Conservation (phyloP, 1,140 invertebrate genomes). For the Macrobrachium nipponense region DNA sequence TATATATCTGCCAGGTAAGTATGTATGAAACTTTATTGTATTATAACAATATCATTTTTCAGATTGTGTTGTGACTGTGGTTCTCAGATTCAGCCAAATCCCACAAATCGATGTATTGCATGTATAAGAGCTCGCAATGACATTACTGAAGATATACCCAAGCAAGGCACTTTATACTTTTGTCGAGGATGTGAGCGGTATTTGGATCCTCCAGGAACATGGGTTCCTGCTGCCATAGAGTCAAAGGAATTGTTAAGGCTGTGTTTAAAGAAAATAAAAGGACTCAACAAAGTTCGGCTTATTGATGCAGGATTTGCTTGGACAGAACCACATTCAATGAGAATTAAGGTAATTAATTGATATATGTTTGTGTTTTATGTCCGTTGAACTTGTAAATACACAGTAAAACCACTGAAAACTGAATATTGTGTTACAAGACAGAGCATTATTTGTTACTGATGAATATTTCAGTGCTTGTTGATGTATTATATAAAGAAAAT, state of each 20-base stretch:
- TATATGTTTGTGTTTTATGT: not conserved
- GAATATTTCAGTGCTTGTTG: no score
- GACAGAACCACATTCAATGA: conserved; percentile 99
- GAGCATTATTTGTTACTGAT: no score
- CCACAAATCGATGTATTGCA: conserved; percentile 96
- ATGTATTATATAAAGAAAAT: no score
- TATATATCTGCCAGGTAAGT: no score
- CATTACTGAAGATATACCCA: conserved; percentile 96
- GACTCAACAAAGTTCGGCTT: conserved; percentile 88
- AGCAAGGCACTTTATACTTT: conserved; percentile 89
- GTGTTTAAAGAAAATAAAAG: conserved; percentile 95
- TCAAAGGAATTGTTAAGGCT: conserved; percentile 92
- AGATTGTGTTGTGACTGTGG: conserved; percentile 75
- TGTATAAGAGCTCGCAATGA: conserved; percentile 92
- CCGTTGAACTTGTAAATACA: not conserved
- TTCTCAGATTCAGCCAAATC: conserved; percentile 86
- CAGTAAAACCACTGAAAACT: not conserved
- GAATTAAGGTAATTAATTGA: conserved; percentile 83
- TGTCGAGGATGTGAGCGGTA: conserved; percentile 95
- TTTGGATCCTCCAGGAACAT: conserved; percentile 91
- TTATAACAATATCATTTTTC: no score
- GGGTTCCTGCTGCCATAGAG: conserved; percentile 90
- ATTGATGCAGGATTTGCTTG: conserved; percentile 97
- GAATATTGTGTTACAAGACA: no score
- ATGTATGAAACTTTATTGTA: no score